These are phyloP conservation scores for Polyodon spathula DNA, from an alignment of 2,113 vertebrate species.

Conservation along the genomic window DNA sequence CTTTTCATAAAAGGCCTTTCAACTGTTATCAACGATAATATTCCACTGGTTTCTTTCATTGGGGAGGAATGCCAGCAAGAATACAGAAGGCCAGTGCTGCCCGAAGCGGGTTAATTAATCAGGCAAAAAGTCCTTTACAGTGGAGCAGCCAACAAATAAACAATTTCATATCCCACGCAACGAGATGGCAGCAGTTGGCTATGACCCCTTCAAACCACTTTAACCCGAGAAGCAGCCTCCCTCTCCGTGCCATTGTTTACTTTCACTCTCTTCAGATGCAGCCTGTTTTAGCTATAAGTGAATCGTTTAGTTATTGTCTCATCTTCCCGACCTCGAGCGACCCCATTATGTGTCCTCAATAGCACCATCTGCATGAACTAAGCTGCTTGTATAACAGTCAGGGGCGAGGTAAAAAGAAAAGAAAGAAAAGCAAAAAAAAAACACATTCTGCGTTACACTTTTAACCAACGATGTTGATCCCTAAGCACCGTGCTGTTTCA, in stretches of 20 bases:
- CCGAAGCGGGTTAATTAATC: background rate
- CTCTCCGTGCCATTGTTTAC: constrained; percentile 52
- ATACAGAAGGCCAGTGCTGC: background rate
- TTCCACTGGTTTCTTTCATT: background rate
- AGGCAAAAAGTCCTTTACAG: background rate
- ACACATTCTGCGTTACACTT: too few species aligned
- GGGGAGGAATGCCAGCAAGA: background rate
- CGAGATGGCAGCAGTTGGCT: constrained; percentile 36
- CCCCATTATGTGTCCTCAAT: constrained; percentile 62
- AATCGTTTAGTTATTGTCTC: constrained; percentile 65
- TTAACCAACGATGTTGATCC: too few species aligned
- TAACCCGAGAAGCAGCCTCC: constrained; percentile 13
- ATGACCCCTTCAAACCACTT: constrained; percentile 19
- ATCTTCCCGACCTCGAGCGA: constrained; percentile 54
- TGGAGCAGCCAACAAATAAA: background rate
- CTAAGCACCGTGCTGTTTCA: too few species aligned
- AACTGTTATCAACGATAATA: too few species aligned
- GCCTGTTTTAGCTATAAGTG: constrained; percentile 44
- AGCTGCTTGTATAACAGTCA: constrained; percentile 42
- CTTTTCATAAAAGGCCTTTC: too few species aligned
- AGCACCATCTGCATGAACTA: constrained; percentile 68
- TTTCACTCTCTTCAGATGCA: constrained; percentile 54
- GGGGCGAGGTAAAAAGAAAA: constrained; percentile 34
- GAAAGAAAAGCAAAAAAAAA: constrained; percentile 16
- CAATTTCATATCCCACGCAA: constrained; percentile 7